These are phyloP conservation scores for Rhagologus leucostigma DNA, from an alignment of 2,113 vertebrate genomes.

Conservation along the genomic window DNA sequence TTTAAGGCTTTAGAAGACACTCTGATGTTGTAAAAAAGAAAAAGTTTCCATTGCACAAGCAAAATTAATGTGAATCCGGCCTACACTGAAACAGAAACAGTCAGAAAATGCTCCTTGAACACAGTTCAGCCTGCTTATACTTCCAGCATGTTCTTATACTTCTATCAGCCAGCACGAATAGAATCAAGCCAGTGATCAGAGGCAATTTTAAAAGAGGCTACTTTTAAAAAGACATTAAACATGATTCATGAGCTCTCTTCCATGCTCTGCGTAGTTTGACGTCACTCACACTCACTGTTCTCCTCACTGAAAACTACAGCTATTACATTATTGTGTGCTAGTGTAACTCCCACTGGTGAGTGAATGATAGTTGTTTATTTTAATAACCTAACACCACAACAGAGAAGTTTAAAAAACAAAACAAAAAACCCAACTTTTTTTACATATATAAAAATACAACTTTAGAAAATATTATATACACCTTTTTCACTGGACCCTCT, in stretches of 20 bases:
- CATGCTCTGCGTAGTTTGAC: not conserved
- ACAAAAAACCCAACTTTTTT: not conserved
- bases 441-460: not conserved
- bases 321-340: not conserved
- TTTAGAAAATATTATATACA: not conserved
- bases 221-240: not conserved
- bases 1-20: not conserved
- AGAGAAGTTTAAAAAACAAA: not conserved
- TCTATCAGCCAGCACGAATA: not conserved
- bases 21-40: not conserved
- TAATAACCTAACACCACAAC: not conserved
- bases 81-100: not conserved
- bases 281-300: not conserved
- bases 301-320: not conserved
- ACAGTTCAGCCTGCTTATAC: not conserved
- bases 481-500: constrained; percentile 63
- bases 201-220: not conserved
- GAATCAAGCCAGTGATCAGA: not conserved
- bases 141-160: not conserved
- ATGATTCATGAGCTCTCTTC: not conserved
- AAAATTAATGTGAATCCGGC: not conserved
- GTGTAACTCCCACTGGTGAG: not conserved
- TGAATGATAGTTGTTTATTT: not conserved
- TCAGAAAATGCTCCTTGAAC: not conserved
- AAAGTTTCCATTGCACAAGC: not conserved